Conservation (phyloP, 2,888 invertebrate genomes). For the Pristionchus fissidentatus region DNA sequence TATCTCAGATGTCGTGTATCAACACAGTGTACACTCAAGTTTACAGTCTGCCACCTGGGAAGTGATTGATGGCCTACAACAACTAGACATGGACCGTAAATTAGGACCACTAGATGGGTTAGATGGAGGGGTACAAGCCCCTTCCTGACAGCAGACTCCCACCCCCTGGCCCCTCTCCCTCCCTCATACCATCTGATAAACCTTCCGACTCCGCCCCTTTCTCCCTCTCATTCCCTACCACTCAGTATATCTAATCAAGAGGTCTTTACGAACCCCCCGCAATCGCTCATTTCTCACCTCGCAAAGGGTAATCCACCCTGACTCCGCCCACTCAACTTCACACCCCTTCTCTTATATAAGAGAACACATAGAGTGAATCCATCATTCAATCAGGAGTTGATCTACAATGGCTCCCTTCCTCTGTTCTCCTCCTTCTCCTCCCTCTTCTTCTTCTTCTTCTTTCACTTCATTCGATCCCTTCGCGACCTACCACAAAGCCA, state of each 20-base stretch:
- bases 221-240: not conserved
- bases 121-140: not conserved
- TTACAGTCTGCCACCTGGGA: not conserved
- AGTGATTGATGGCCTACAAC: slow-evolving; percentile 19
- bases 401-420: not conserved
- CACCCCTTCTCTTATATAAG: not conserved
- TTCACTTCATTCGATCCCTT: not conserved
- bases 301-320: slow-evolving; percentile 3
- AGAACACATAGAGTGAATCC: too few species aligned
- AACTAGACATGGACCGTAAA: slow-evolving; percentile 2
- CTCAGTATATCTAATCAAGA: slow-evolving; percentile 29
- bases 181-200: not conserved
- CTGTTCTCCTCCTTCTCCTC: slow-evolving; percentile 10
- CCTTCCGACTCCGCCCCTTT: not conserved
- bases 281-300: slow-evolving; percentile 24
- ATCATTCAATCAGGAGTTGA: not conserved
- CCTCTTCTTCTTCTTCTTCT: not conserved
- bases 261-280: slow-evolving; percentile 34
- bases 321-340: slow-evolving; percentile 13
- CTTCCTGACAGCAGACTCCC: not conserved
- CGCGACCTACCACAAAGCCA: slow-evolving; percentile 5
- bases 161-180: not conserved
- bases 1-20: not conserved
- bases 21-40: slow-evolving; percentile 11
- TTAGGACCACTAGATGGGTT: not conserved